Evolutionary conservation across 2,797 vertebrate genomes (phyloP).

Genomic region (Loris lydekkerianus): DNA sequence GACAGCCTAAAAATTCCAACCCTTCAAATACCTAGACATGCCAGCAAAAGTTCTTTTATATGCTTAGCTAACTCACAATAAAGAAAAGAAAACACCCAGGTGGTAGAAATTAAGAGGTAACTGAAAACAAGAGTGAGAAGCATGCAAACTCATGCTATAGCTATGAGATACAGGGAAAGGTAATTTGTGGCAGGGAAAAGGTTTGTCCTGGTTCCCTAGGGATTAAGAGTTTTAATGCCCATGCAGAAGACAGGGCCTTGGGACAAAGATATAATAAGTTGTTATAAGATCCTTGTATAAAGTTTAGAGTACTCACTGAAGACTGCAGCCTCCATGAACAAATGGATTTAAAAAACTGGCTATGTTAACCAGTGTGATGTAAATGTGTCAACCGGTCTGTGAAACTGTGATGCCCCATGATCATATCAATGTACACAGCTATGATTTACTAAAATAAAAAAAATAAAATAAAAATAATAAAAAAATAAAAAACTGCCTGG

Average conservation of each 20-base stretch:
- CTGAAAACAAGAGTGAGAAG: neutral
- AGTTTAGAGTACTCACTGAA: neutral
- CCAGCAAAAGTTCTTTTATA: neutral
- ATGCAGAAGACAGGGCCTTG: neutral
- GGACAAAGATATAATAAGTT: neutral
- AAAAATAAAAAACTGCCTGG: constrained; percentile 3
- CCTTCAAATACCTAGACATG: constrained; percentile 40
- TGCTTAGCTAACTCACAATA: neutral
- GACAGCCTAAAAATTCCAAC: neutral
- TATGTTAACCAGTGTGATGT: no score
- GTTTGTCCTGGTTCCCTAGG: neutral
- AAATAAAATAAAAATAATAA: no score
- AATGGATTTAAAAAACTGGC: neutral
- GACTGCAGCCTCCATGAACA: neutral
- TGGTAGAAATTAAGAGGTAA: neutral
- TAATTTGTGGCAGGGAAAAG: neutral
- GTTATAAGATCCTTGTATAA: neutral
- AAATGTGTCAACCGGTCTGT: no score
- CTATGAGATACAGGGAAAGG: neutral
- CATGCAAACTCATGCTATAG: neutral
- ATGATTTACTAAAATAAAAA: no score
- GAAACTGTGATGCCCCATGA: no score
- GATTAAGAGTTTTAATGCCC: neutral
- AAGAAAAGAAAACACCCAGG: neutral
- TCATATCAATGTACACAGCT: no score